phyloP scores from a whole-genome alignment of 2,888 invertebrate genomes.

The Agonum fuliginosum region DNA sequence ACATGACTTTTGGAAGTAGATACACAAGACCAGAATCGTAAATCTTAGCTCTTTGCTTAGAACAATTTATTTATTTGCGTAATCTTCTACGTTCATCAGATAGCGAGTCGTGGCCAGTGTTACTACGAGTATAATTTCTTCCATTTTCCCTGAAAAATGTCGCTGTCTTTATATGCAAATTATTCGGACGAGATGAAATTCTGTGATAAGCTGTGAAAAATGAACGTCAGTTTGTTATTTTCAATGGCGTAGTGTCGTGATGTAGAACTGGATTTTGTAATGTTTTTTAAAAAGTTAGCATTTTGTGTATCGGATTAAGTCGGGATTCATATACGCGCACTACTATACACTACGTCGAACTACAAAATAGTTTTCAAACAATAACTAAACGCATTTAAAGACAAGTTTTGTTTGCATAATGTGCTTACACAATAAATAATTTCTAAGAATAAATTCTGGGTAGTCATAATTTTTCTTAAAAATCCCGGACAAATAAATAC shows the following conservation, averaged over 20 bases:
- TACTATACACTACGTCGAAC: too few relatives aligned
- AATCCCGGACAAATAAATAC: too few relatives aligned
- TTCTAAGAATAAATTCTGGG: too few relatives aligned
- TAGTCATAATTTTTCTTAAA: too few relatives aligned
- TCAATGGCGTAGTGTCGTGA: conserved; percentile 1
- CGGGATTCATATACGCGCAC: too few relatives aligned
- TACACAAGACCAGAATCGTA: conserved; percentile 5
- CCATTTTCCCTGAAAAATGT: conserved; percentile 47
- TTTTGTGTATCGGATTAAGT: too few relatives aligned
- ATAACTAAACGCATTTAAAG: too few relatives aligned
- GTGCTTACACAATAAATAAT: too few relatives aligned
- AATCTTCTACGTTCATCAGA: conserved; percentile 15
- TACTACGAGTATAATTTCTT: conserved; percentile 39
- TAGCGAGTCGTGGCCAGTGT: background rate
- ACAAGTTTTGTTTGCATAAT: too few relatives aligned
- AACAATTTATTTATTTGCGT: conserved; percentile 11
- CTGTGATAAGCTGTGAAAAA: conserved; percentile 32
- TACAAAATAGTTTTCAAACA: too few relatives aligned
- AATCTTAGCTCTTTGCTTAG: conserved; percentile 18
- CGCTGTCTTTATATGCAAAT: conserved; percentile 47
- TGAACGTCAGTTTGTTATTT: conserved; percentile 21
- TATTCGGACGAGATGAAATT: conserved; percentile 32
- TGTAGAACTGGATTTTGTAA: background rate
- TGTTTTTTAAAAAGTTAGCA: conserved; percentile 16
- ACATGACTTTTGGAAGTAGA: background rate